Evolutionary conservation across 2,888 invertebrate genomes (phyloP).

Genomic region (Cheilosia urbana): DNA sequence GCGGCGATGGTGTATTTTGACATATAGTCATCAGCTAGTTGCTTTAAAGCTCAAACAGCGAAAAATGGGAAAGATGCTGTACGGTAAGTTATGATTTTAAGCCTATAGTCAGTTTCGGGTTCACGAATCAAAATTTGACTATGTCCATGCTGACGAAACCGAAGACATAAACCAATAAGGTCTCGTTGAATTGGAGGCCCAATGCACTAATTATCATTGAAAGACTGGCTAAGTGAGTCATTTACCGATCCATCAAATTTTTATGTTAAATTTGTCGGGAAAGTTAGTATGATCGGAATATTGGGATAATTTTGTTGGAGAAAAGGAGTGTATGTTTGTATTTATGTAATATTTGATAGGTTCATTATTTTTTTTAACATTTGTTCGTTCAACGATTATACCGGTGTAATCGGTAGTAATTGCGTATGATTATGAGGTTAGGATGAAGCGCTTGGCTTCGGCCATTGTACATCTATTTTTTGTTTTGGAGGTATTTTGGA

Average conservation of each 20-base stretch:
- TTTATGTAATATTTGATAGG: too few species aligned
- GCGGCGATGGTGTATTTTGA: background rate
- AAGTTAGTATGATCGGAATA: too few species aligned
- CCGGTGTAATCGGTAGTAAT: too few species aligned
- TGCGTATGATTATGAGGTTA: too few species aligned
- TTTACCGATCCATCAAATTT: background rate
- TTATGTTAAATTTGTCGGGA: too few species aligned
- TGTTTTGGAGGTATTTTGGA: too few species aligned
- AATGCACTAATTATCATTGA: background rate
- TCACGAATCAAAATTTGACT: background rate
- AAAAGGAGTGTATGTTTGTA: too few species aligned
- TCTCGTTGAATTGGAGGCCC: background rate
- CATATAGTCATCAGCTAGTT: background rate
- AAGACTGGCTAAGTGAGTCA: background rate
- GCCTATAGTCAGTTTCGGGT: conserved; percentile 18
- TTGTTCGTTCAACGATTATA: too few species aligned
- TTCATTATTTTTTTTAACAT: too few species aligned
- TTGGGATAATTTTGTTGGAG: too few species aligned
- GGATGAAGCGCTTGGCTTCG: too few species aligned
- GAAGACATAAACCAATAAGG: background rate
- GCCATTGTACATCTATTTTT: too few species aligned
- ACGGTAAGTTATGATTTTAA: background rate
- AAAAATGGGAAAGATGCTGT: background rate
- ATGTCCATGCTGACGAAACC: background rate
- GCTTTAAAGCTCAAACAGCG: background rate